These are phyloP conservation scores for mouse (Mus musculus) DNA, from an alignment of 2,113 vertebrate genomes.

Conservation along the genomic window GRCm39 chr1:119025001-119025500, in stretches of 20 bases:
- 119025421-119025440: fast-evolving
- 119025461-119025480: fast-evolving
- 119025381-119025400: no score
- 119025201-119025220: neutral
- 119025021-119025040: neutral
- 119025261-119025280: no score
- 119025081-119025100: fast-evolving
- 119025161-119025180: neutral
- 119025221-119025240: neutral
- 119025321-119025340: neutral
- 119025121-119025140: no score
- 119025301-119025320: neutral
- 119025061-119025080: fast-evolving
- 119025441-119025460: neutral
- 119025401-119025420: fast-evolving
- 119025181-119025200: neutral
- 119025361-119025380: no score
- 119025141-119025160: no score
- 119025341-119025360: neutral
- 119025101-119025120: neutral
- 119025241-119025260: fast-evolving
- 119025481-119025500: neutral
- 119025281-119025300: fast-evolving
- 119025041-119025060: neutral
- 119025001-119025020: neutral